Percentiles rank a stretch among this genome's conserved stretches.
Evolutionary conservation across 2,797 vertebrate species (phyloP).

Genomic region (Micropoecilia bifurca): DNA sequence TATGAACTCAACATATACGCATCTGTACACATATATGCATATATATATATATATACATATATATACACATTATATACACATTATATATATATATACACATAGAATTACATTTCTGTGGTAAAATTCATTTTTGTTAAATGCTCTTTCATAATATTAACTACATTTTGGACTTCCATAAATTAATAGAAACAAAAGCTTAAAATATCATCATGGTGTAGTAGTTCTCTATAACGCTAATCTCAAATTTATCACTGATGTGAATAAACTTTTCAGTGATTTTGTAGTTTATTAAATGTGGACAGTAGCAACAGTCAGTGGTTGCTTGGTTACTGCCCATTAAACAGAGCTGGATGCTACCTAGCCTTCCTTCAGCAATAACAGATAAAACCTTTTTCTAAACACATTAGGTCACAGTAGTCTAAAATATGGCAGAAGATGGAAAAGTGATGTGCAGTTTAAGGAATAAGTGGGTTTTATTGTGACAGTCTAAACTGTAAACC

Average conservation of each 20-base stretch:
- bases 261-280: not conserved
- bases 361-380: not conserved
- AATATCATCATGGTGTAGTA: not conserved
- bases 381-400: not conserved
- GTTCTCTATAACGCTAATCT: not conserved
- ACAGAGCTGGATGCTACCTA: not conserved
- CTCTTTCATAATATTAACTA: not conserved
- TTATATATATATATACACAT: not conserved
- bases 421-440: not conserved
- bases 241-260: not conserved
- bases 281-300: not conserved
- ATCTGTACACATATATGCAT: too few species aligned
- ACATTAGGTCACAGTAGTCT: not conserved
- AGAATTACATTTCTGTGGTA: not conserved
- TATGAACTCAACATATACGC: too few species aligned
- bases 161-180: not conserved
- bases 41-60: not conserved
- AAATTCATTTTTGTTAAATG: not conserved
- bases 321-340: not conserved
- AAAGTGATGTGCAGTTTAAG: conserved; percentile 1
- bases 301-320: not conserved
- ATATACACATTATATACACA: not conserved
- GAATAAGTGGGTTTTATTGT: not conserved
- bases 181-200: not conserved
- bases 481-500: not conserved